Percentiles rank a stretch among this genome's conserved stretches.
These are phyloP conservation scores for Halesus radiatus DNA, from an alignment of 1,140 invertebrate genomes.

Conservation along the genomic window DNA sequence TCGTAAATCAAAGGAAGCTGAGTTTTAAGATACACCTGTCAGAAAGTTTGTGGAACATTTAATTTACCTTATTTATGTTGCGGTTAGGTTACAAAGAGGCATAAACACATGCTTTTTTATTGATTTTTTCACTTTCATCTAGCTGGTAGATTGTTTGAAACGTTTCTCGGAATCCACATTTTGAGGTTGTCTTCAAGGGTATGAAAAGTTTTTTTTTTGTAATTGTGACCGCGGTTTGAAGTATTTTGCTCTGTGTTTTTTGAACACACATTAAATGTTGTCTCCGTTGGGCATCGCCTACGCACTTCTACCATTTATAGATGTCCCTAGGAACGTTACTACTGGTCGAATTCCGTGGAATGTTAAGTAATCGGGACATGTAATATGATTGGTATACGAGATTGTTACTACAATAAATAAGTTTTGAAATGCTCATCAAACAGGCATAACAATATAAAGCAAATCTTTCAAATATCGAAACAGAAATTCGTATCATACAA, in stretches of 20 bases:
- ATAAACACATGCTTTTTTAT: background rate
- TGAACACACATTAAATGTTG: too few species aligned
- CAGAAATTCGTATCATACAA: too few species aligned
- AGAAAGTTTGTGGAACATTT: background rate
- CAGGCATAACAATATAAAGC: too few species aligned
- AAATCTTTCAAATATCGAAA: too few species aligned
- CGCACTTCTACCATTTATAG: too few species aligned
- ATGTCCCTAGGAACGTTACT: too few species aligned
- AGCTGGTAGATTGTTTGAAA: background rate
- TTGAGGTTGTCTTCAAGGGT: background rate
- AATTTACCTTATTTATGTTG: slow-evolving; percentile 26
- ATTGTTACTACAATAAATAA: too few species aligned
- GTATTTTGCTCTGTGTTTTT: background rate
- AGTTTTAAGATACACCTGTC: slow-evolving; percentile 18
- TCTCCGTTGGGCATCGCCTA: too few species aligned
- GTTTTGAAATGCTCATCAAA: too few species aligned
- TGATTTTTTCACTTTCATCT: slow-evolving; percentile 2
- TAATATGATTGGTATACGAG: too few species aligned
- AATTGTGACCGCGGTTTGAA: slow-evolving; percentile 1
- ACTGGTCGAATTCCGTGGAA: too few species aligned
- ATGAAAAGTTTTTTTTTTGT: background rate
- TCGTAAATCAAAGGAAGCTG: background rate
- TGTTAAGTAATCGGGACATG: too few species aligned
- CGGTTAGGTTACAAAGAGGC: slow-evolving; percentile 17
- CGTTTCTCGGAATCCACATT: background rate